These are phyloP conservation scores for Thamnophis sirtalis DNA, from an alignment of 2,113 vertebrate genomes.

Conservation along the genomic window DNA sequence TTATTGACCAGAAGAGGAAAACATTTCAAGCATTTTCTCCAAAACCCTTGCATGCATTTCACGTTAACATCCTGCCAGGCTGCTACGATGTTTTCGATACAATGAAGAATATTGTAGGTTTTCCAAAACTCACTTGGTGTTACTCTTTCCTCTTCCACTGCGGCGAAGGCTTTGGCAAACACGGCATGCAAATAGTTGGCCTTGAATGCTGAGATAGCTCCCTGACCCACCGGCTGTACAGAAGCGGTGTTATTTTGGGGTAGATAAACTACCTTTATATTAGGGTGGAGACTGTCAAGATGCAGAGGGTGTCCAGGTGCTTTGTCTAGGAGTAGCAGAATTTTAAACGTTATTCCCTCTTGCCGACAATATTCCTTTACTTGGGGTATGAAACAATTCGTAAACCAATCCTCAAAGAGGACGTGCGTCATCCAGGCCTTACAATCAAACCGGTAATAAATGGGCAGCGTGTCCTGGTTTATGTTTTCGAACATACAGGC, in stretches of 20 bases:
- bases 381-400: background rate
- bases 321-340: background rate
- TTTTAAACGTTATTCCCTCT: background rate
- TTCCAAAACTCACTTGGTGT: background rate
- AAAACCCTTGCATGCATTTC: background rate
- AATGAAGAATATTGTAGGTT: background rate
- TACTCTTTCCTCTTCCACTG: background rate
- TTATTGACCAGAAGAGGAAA: background rate
- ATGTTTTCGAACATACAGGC: background rate
- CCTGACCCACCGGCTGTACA: background rate
- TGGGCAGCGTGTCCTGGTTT: background rate
- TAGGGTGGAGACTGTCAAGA: background rate
- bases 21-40: background rate
- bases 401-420: background rate
- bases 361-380: background rate
- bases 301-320: background rate
- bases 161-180: background rate
- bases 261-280: background rate
- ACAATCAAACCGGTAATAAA: background rate
- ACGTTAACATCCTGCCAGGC: background rate
- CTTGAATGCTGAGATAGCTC: background rate
- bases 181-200: background rate
- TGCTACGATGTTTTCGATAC: background rate
- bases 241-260: background rate
- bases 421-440: background rate